Conservation (phyloP, 2,113 vertebrate genomes). For the Crotophaga sulcirostris region DNA sequence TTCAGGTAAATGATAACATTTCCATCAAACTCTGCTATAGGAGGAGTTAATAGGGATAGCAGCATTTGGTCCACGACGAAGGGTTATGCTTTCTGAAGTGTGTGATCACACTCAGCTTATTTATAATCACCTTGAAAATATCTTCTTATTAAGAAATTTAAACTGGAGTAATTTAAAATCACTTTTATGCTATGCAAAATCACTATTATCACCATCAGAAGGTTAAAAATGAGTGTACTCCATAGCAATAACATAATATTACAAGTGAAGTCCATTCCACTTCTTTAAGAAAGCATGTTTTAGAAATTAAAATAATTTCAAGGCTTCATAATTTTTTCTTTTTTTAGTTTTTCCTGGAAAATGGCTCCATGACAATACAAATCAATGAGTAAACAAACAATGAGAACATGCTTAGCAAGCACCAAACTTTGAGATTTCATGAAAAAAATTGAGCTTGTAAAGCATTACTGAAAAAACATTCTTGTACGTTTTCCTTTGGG, state of each 20-base stretch:
- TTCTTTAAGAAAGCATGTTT: not conserved
- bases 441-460: not conserved
- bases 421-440: not conserved
- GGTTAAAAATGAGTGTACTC: not conserved
- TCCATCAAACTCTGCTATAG: accelerated
- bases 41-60: not conserved
- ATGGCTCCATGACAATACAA: not conserved
- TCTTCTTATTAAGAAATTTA: not conserved
- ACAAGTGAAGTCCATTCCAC: not conserved
- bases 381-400: not conserved
- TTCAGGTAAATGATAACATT: not conserved
- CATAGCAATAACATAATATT: not conserved
- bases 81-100: not conserved
- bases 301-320: not conserved
- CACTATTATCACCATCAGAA: accelerated
- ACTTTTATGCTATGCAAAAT: not conserved
- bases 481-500: not conserved
- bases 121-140: not conserved
- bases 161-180: not conserved
- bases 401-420: not conserved
- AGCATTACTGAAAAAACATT: not conserved
- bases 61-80: not conserved
- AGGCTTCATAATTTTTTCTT: not conserved
- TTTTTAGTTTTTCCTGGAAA: not conserved
- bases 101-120: not conserved